Evolutionary conservation across 2,797 vertebrate genomes (phyloP).

Genomic region (Ataeniobius toweri): DNA sequence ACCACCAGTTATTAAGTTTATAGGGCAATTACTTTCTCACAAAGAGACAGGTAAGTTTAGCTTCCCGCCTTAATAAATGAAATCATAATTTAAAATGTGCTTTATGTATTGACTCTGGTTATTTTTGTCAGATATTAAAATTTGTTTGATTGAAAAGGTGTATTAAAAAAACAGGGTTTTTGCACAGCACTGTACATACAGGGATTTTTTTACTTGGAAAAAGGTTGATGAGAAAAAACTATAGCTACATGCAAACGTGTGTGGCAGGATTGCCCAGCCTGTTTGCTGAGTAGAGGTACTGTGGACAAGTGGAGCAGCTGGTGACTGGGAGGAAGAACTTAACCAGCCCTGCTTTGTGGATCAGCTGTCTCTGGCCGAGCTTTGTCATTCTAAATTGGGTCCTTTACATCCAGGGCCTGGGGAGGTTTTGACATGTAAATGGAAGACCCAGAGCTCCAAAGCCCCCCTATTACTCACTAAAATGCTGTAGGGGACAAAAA

Average conservation of each 20-base stretch:
- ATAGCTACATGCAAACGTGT: constrained; percentile 36
- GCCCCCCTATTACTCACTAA: constrained; percentile 70
- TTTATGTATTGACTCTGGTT: not conserved
- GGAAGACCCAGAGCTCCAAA: constrained; percentile 62
- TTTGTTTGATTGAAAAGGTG: not conserved
- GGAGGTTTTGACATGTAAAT: constrained; percentile 81
- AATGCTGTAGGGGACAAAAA: constrained; percentile 72
- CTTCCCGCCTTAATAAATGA: too few relatives aligned
- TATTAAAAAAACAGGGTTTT: not conserved
- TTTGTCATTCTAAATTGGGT: constrained; percentile 82
- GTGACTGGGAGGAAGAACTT: constrained; percentile 81
- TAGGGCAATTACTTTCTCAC: not conserved
- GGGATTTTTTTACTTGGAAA: constrained; percentile 8
- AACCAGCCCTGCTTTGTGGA: constrained; percentile 84
- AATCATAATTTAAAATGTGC: too few relatives aligned
- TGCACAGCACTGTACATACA: not conserved
- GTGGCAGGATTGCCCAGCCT: constrained; percentile 57
- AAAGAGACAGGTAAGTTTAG: not conserved
- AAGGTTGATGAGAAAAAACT: constrained; percentile 33
- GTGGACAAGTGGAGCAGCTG: constrained; percentile 83
- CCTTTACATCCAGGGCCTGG: constrained; percentile 69
- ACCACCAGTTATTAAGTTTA: not conserved
- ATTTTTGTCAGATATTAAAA: not conserved
- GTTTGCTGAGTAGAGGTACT: constrained; percentile 74
- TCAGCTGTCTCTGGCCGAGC: constrained; percentile 81